phyloP scores from a whole-genome alignment of 2,888 invertebrate genomes.

The Malacosoma neustria region DNA sequence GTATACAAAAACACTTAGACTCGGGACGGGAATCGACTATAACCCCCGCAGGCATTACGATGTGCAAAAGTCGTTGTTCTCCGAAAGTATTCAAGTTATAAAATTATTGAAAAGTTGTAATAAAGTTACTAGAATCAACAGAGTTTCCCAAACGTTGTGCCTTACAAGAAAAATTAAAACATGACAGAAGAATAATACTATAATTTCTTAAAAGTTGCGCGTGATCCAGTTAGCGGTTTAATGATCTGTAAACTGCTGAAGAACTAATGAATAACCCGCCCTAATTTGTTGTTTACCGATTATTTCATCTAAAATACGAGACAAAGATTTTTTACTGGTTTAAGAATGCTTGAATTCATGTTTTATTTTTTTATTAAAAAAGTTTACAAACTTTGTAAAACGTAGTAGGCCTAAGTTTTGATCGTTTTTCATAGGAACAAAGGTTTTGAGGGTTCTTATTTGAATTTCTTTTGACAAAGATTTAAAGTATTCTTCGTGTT shows the following conservation, averaged over 20 bases:
- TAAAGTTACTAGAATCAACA: too few species aligned
- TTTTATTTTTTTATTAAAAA: neutral
- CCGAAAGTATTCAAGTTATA: too few species aligned
- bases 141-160: too few species aligned
- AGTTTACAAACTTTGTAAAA: neutral
- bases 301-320: constrained; percentile 3
- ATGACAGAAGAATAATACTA: too few species aligned
- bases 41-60: too few species aligned
- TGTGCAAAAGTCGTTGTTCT: too few species aligned
- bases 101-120: too few species aligned
- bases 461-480: neutral
- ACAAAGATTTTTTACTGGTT: neutral
- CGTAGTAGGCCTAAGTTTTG: neutral
- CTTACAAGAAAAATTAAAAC: too few species aligned
- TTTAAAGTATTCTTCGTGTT: neutral
- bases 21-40: too few species aligned
- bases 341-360: neutral
- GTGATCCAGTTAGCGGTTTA: neutral
- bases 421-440: neutral
- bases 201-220: neutral
- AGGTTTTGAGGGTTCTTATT: neutral
- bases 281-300: neutral
- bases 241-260: neutral
- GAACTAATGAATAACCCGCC: neutral
- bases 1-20: too few species aligned